These are phyloP conservation scores for Diglossa cyanea DNA, from an alignment of 2,797 vertebrate species.

Conservation along the genomic window DNA sequence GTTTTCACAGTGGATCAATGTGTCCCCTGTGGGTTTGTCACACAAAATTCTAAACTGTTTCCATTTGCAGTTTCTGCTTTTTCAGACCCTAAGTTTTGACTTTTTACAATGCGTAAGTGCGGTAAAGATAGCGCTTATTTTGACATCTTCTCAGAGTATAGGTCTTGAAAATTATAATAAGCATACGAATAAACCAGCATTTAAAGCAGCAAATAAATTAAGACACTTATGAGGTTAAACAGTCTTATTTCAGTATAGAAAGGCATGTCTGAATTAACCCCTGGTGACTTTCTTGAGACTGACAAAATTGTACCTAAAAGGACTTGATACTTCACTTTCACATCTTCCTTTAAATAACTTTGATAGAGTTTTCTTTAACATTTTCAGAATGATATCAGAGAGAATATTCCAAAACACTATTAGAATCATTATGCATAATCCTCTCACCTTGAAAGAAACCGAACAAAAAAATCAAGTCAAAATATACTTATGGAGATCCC, in stretches of 20 bases:
- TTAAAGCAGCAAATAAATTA: not conserved
- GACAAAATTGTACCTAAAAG: not conserved
- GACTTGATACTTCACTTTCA: not conserved
- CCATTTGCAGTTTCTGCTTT: not conserved
- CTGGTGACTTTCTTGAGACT: not conserved
- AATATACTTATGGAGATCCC: not conserved
- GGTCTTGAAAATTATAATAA: not conserved
- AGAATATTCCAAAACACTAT: not conserved
- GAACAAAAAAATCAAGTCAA: not conserved
- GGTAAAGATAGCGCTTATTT: not conserved
- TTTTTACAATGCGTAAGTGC: not conserved
- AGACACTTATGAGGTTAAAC: not conserved
- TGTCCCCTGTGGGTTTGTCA: no score
- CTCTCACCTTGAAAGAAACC: not conserved
- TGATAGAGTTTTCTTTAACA: not conserved
- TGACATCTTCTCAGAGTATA: not conserved
- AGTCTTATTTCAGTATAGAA: not conserved
- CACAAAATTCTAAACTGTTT: not conserved
- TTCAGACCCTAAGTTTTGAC: not conserved
- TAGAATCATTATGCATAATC: not conserved
- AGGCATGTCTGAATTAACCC: not conserved
- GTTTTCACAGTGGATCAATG: fast-evolving
- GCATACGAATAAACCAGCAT: not conserved
- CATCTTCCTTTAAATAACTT: not conserved
- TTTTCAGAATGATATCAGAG: not conserved